phyloP scores from a whole-genome alignment of 1,140 invertebrate species.

The Sweltsa coloradensis region DNA sequence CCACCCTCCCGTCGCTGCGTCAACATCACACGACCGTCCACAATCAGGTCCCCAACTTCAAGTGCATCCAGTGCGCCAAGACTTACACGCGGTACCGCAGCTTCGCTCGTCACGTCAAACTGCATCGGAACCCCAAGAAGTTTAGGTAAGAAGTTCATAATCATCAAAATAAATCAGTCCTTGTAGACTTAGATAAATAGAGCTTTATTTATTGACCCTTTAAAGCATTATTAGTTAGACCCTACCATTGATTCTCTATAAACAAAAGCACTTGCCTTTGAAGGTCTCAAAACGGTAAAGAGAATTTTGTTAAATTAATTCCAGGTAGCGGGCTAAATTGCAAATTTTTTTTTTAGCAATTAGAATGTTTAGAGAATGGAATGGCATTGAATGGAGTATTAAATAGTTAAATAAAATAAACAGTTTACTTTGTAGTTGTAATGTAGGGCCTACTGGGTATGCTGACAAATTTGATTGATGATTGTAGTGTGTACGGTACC shows the following conservation, averaged over 20 bases:
- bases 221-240: not conserved
- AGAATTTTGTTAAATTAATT: too few relatives aligned
- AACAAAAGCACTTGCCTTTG: too few relatives aligned
- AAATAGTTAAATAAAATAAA: not conserved
- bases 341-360: not conserved
- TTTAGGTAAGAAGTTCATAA: conserved; percentile 34
- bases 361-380: too few relatives aligned
- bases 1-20: conserved; percentile 34
- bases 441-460: too few relatives aligned
- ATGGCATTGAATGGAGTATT: too few relatives aligned
- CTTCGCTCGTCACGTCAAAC: conserved; percentile 39
- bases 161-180: conserved; percentile 3
- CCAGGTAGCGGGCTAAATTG: too few relatives aligned
- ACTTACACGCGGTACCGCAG: conserved; percentile 42
- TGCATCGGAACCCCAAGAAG: conserved; percentile 37
- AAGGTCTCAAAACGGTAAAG: too few relatives aligned
- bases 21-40: conserved; percentile 37
- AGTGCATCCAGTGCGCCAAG: conserved; percentile 43
- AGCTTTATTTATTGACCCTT: not conserved
- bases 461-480: too few relatives aligned
- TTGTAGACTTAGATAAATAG: not conserved
- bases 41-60: conserved; percentile 37
- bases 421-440: not conserved
- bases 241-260: too few relatives aligned
- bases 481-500: too few relatives aligned